Evolutionary conservation across 2,888 invertebrate species (phyloP), one percentile per base, ranked within the genome.

Genomic region (Stenodera caucasica): DNA sequence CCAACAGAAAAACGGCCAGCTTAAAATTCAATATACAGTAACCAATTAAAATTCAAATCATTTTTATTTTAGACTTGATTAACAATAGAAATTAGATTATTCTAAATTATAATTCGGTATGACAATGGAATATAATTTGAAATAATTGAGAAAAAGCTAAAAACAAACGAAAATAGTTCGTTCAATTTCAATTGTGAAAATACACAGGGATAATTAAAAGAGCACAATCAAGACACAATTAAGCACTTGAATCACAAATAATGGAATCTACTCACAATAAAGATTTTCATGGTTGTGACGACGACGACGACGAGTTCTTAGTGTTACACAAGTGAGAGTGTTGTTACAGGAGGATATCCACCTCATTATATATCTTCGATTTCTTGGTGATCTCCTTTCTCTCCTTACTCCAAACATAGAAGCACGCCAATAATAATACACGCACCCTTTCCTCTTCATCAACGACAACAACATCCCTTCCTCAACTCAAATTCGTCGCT

Each of bases 341-440:
- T 70, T 64, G 58, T 55, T 57, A 49, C 60, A 65, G 61, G 70
- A 69, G 69, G 70, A 69, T 60, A 45, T 68, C 65, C 70, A 63
- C 65, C 71, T 60, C 63, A 71, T 75, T 78, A 72, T 78, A 78
- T 78, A 78, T 73, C 71, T 63, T 55, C 66, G 62, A 72, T 71
- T 73, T 75, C 74, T 72, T 72, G 70, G 71, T 74, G 75, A 74
- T 75, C 77, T 76, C 77, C 78, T 78, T 78, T 78, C 78, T 78
- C 77, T 45, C 45, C 18, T 21, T 12, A 45, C n/a, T n/a, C n/a
- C 45, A 45, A 18, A 11, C 67, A 66, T 69, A 63, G 67, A 67
- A 68, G 67, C 70, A 33, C 23, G 35, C 37, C 49, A 49, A 50
- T 56, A 32, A n/a, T n/a, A 53, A 21, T 58, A 61, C 59, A 66